Evolutionary conservation across 2,888 invertebrate genomes (phyloP).

Genomic region (Eristalinus sepulchralis): DNA sequence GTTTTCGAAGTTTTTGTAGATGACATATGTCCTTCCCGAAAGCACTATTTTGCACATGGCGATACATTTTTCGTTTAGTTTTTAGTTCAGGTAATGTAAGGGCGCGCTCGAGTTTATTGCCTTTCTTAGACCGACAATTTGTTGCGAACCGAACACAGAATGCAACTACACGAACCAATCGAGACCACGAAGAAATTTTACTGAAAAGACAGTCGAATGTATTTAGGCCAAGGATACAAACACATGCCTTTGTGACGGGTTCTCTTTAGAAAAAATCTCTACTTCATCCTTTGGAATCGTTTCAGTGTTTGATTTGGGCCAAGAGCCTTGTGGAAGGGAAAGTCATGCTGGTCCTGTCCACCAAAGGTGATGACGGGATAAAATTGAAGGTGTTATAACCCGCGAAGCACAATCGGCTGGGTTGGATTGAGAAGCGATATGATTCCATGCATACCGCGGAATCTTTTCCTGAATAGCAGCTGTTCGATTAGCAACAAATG

Average conservation of each 20-base stretch:
- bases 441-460: neutral
- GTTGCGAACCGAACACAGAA: neutral
- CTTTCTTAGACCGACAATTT: neutral
- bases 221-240: neutral
- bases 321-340: neutral
- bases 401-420: constrained; percentile 20
- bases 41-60: neutral
- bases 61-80: neutral
- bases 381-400: neutral
- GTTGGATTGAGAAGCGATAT: neutral
- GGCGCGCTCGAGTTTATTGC: neutral
- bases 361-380: neutral
- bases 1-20: neutral
- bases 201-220: neutral
- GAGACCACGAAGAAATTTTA: neutral
- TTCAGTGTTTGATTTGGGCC: neutral
- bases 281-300: neutral
- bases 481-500: neutral
- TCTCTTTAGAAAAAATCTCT: neutral
- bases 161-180: neutral
- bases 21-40: neutral
- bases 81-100: neutral
- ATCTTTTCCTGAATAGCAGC: neutral
- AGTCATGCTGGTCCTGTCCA: neutral
- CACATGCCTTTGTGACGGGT: neutral